phyloP scores from a whole-genome alignment of 2,888 invertebrate species.

The Selenia dentaria region DNA sequence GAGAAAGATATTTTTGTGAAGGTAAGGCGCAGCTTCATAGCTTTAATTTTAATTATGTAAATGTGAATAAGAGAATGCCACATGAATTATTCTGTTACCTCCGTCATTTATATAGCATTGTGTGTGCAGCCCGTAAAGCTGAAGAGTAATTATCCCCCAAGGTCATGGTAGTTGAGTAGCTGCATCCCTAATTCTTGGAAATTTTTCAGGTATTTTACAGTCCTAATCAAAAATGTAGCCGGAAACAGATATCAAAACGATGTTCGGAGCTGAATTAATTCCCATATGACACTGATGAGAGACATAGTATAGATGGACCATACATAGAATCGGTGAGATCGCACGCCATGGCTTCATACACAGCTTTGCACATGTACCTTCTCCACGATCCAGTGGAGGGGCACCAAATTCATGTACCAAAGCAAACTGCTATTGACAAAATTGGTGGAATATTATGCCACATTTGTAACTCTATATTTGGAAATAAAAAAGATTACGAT shows the following conservation, averaged over 20 bases:
- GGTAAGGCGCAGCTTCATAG: too few relatives aligned
- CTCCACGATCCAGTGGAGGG: slow-evolving; percentile 12
- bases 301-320: slow-evolving; percentile 68
- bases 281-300: slow-evolving; percentile 60
- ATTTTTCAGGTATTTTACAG: slow-evolving; percentile 52
- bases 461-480: slow-evolving; percentile 78
- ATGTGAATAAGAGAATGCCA: too few relatives aligned
- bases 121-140: too few relatives aligned
- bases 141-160: slow-evolving; percentile 27
- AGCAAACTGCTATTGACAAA: slow-evolving; percentile 68
- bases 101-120: too few relatives aligned
- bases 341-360: slow-evolving; percentile 55
- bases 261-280: slow-evolving; percentile 59
- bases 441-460: slow-evolving; percentile 84
- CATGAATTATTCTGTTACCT: too few relatives aligned
- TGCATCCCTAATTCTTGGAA: slow-evolving; percentile 15
- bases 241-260: slow-evolving; percentile 50
- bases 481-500: slow-evolving; percentile 81
- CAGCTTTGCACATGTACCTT: slow-evolving; percentile 22
- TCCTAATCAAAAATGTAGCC: slow-evolving; percentile 65
- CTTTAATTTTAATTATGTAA: slow-evolving; percentile 17
- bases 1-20: slow-evolving; percentile 27
- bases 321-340: slow-evolving; percentile 50
- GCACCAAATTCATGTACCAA: slow-evolving; percentile 37
- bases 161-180: slow-evolving; percentile 24